Base-by-base conservation (phyloP, 2,888 invertebrate genomes). In the Leptinotarsa rubiginosa region DNA sequence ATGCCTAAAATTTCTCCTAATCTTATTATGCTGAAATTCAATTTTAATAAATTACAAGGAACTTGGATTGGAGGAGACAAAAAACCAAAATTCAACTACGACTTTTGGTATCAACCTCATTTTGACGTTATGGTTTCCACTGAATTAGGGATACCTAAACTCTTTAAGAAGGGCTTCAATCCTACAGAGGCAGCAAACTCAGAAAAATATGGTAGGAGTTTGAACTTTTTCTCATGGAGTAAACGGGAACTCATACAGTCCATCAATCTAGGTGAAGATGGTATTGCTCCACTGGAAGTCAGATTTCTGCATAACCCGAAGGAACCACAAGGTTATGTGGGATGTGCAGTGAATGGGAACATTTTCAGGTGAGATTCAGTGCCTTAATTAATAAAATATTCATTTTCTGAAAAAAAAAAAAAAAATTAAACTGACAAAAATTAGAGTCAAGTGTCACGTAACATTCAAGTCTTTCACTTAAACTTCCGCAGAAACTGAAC, bases 91-190 rank as follows among this genome's bases (percentile, higher is more conserved):
- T 96, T 95, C 81, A 96, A 96, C 5, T 99, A 99, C 86, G 98
- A 99, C 87, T 99, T 96, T 86, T 98, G 98, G 98, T 98, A 98
- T 87, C 98, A 99, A 85, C 98, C 98, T 0, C 92, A 95, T 82
- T 94, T 94, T 83, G 96, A 99, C 87, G 92, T 96, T 0, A 95
- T 99, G 93, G 90, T 97, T 25, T 92, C 97, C 16, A 91, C 95
- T 0, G 98, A 98, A 89, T 99, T 98, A 97, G 97, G 96, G 0
- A 91, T 93, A 0, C 99, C 99, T 0, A 93, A 92, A 77, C 89
- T 92, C 68, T 97, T 97, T 86, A 93, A 92, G 82, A 91, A 90
- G 20, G 93, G 83, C 3, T 92, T 90, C 83, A 86, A 90, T 25
- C 85, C 88, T 0, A 87, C 88, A 16, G 79, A 83, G 31, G 31